A percentile compares a stretch with the other conserved stretches of the same genome.
phyloP scores from a whole-genome alignment of 35 echinoderm and acorn worm genomes.

The Ptychodera flava region DNA sequence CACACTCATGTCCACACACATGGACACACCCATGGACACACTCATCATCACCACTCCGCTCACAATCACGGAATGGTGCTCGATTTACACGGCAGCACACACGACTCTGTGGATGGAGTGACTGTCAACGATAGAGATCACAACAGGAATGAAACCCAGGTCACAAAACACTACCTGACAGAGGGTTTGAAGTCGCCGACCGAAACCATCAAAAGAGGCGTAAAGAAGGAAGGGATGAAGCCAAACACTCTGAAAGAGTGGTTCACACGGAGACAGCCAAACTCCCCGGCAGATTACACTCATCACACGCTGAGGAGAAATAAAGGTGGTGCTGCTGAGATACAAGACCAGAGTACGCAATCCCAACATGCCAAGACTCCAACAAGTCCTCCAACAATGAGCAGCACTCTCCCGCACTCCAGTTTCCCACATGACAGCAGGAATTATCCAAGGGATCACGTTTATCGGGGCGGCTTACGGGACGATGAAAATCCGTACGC shows the following conservation, averaged over 20 bases:
- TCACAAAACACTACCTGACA: not conserved
- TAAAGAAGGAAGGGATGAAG: not conserved
- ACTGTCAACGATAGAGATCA: not conserved
- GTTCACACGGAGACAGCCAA: not conserved
- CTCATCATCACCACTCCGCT: not conserved
- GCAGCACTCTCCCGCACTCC: too few relatives aligned
- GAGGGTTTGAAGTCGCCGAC: not conserved
- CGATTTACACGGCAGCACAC: not conserved
- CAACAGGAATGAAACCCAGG: not conserved
- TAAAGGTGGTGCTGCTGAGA: too few relatives aligned
- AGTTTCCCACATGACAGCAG: not conserved
- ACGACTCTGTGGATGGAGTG: not conserved
- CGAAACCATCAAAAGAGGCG: not conserved
- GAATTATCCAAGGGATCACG: not conserved
- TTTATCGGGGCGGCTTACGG: not conserved
- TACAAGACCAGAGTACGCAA: not conserved
- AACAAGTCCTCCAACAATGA: not conserved
- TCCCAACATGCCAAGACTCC: not conserved
- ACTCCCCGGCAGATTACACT: not conserved
- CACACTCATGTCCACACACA: too few relatives aligned
- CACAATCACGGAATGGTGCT: not conserved
- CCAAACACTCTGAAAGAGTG: not conserved
- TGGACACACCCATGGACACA: too few relatives aligned
- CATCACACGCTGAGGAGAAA: not conserved
- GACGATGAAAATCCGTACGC: not conserved